A percentile compares a stretch with the other conserved stretches of the same genome.
phyloP scores from a whole-genome alignment of 2,113 vertebrate genomes.

The Oceanites oceanicus region DNA sequence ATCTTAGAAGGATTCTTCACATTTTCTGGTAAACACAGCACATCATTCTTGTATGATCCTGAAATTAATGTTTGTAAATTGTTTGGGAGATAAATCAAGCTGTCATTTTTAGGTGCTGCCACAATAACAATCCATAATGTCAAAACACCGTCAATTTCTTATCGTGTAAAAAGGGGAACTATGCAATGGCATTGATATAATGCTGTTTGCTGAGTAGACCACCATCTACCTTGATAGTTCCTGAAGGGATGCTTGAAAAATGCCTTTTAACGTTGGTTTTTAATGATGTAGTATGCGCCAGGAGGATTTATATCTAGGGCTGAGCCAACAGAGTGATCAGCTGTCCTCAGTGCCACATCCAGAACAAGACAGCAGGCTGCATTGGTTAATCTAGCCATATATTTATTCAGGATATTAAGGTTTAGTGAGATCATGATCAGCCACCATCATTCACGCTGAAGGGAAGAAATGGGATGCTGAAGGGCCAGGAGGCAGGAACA shows the following conservation, averaged over 20 bases:
- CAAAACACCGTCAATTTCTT: background rate
- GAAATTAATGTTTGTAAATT: constrained; percentile 4
- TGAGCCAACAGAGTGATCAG: background rate
- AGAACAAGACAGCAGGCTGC: background rate
- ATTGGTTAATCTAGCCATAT: background rate
- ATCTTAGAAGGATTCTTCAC: constrained; percentile 10
- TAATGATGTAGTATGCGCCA: background rate
- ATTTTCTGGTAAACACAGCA: constrained; percentile 12
- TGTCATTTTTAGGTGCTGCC: background rate
- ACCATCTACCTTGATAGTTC: background rate
- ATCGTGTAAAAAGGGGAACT: background rate
- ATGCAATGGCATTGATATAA: background rate
- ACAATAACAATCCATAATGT: background rate
- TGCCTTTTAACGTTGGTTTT: background rate
- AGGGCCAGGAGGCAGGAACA: background rate
- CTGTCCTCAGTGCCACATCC: background rate
- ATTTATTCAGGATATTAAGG: background rate
- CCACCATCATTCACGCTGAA: background rate
- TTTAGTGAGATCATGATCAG: background rate
- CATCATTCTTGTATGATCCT: background rate
- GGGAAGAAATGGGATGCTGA: background rate
- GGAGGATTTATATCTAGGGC: background rate
- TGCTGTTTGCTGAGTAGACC: background rate
- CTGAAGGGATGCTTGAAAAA: constrained; percentile 29
- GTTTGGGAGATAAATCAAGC: background rate